A percentile compares a stretch with the other conserved stretches of the same genome.
These are phyloP conservation scores for Copidosoma floridanum DNA, from an alignment of 1,140 invertebrate genomes.

Conservation along the genomic window DNA sequence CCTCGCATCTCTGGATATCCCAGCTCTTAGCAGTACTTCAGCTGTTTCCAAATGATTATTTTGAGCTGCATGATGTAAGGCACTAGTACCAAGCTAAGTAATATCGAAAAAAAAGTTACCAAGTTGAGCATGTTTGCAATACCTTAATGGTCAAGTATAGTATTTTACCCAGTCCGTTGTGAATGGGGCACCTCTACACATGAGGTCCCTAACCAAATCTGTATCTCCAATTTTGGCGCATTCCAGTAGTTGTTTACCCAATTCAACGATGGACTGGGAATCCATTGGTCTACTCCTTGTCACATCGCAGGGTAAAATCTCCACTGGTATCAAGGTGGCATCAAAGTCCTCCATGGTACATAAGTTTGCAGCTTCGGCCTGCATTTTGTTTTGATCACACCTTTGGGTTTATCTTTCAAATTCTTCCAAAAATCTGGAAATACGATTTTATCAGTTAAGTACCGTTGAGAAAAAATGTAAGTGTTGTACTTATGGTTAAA, in stretches of 20 bases:
- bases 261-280: constrained; percentile 63
- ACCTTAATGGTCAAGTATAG: too few species aligned
- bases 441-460: too few species aligned
- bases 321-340: constrained; percentile 47
- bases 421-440: constrained; percentile 3
- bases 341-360: constrained; percentile 47
- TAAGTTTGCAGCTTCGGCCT: constrained; percentile 45
- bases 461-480: not conserved
- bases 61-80: constrained; percentile 82
- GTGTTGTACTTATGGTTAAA: too few species aligned
- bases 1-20: constrained; percentile 81
- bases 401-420: constrained; percentile 27
- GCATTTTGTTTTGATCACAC: constrained; percentile 41
- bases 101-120: constrained; percentile 6
- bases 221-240: constrained; percentile 77
- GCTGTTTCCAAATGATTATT: constrained; percentile 80
- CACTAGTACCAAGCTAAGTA: constrained; percentile 79
- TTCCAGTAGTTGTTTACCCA: constrained; percentile 80
- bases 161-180: constrained; percentile 92
- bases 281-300: constrained; percentile 35
- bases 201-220: constrained; percentile 73
- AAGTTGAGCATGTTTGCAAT: not conserved
- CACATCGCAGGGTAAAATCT: constrained; percentile 47
- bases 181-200: constrained; percentile 86
- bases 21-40: constrained; percentile 78